These are phyloP conservation scores for Haplochromis vanheusdeni DNA, from an alignment of 2,113 vertebrate species.

Conservation along the genomic window DNA sequence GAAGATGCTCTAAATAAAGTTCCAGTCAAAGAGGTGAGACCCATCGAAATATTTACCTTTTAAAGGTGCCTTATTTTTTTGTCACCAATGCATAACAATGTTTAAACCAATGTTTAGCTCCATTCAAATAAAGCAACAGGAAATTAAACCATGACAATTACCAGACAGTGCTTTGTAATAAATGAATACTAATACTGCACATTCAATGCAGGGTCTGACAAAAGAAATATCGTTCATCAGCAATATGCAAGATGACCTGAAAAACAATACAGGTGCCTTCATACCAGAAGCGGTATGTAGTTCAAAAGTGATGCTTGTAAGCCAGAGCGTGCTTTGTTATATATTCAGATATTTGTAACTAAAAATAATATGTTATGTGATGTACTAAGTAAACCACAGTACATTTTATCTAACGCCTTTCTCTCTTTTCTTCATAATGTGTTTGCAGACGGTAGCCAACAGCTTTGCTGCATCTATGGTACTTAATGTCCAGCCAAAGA, in stretches of 20 bases:
- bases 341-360: background rate
- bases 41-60: background rate
- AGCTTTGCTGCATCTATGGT: constrained; percentile 32
- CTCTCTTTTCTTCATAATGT: background rate
- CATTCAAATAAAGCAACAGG: background rate
- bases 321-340: background rate
- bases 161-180: background rate
- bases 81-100: background rate
- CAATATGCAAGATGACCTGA: constrained; percentile 18
- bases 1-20: background rate
- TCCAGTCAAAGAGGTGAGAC: background rate
- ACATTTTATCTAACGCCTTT: background rate
- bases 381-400: background rate
- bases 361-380: background rate
- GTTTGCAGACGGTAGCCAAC: constrained; percentile 36
- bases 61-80: background rate
- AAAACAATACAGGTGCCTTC: background rate
- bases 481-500: background rate
- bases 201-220: constrained; percentile 24
- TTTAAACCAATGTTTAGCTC: background rate
- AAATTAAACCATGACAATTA: background rate
- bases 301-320: background rate
- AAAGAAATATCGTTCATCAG: constrained; percentile 23
- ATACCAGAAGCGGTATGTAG: constrained; percentile 3
- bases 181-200: background rate